Evolutionary conservation across 2,113 vertebrate genomes (phyloP).

Genomic region (Oreochromis spilurus): DNA sequence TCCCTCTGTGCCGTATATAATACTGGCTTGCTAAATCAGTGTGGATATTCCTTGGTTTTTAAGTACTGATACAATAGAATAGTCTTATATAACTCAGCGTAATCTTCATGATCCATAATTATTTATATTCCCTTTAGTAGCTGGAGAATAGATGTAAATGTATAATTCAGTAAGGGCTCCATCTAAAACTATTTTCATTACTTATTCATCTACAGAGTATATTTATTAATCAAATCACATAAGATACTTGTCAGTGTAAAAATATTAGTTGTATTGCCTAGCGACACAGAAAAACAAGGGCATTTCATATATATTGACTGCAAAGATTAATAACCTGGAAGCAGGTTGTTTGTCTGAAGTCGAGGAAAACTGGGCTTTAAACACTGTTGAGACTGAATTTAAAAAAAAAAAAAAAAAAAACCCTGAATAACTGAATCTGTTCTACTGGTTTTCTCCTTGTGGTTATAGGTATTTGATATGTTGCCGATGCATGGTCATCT

Average conservation of each 20-base stretch:
- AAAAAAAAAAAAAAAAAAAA: fast-evolving
- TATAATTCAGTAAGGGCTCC: background rate
- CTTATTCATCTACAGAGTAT: background rate
- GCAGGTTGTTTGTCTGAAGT: background rate
- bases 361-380: background rate
- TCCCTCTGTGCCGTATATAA: background rate
- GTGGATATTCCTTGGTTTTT: background rate
- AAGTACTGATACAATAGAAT: background rate
- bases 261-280: background rate
- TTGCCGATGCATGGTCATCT: conserved; percentile 74
- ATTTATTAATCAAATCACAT: background rate
- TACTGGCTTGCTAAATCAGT: background rate
- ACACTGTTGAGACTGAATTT: background rate
- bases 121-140: background rate
- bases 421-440: fast-evolving
- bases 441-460: background rate
- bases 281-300: background rate
- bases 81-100: background rate
- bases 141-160: background rate
- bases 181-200: background rate
- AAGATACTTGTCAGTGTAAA: background rate
- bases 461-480: conserved; percentile 80
- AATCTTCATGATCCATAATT: background rate
- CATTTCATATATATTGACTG: background rate
- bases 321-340: background rate